These are phyloP conservation scores for Gibbula magus DNA, from an alignment of 2,888 invertebrate genomes.

Conservation along the genomic window DNA sequence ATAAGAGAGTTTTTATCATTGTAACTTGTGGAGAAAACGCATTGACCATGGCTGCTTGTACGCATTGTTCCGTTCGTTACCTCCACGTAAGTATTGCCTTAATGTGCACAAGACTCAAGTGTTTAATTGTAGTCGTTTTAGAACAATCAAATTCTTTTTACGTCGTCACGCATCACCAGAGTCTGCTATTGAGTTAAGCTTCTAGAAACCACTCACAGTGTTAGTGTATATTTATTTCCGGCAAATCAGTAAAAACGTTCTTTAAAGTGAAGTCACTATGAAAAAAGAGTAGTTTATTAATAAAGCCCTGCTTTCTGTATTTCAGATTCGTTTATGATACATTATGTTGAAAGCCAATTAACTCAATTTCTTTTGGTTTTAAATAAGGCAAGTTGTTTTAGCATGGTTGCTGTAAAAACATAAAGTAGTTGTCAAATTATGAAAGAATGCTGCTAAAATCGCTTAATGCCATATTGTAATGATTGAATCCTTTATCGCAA, in stretches of 20 bases:
- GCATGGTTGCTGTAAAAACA: background rate
- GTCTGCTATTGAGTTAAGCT: background rate
- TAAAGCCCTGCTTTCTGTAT: no score
- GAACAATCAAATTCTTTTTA: no score
- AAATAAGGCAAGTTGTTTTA: background rate
- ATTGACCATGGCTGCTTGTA: no score
- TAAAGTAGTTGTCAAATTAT: background rate
- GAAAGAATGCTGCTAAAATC: conserved; percentile 5
- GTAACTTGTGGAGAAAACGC: no score
- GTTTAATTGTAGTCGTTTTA: no score
- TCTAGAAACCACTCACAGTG: background rate
- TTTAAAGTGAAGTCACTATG: background rate
- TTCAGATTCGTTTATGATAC: background rate
- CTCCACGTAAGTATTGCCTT: no score
- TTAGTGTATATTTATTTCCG: background rate
- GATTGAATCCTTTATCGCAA: background rate
- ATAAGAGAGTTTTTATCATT: no score
- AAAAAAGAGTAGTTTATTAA: background rate
- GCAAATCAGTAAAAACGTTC: background rate
- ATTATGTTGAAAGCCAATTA: background rate
- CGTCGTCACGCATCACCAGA: no score
- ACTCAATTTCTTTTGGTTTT: background rate
- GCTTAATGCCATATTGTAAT: background rate
- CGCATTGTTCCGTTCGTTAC: no score
- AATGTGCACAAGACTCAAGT: no score